Base-by-base conservation (phyloP, 2,113 vertebrate genomes). In the Cyanocitta stelleri region DNA sequence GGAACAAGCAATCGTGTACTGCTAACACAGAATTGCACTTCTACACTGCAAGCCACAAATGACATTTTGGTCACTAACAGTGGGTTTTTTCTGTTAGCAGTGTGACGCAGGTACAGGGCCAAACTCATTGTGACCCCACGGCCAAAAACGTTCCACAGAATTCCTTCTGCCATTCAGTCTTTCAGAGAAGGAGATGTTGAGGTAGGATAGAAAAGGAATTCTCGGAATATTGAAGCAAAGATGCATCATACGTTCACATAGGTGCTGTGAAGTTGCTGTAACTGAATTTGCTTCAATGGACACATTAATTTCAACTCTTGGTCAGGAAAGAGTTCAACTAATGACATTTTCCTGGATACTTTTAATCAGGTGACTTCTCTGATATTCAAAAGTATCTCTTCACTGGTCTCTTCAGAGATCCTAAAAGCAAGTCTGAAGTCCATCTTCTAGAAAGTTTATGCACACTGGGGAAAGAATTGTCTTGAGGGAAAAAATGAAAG, bases 191-290 rank as follows among this genome's bases (percentile, higher is more conserved):
- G 54, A 63, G 61, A 24, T 23, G 8, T 20, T 72, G 41, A 55
- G 17, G 16, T 12, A 23, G 35, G 14, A 5, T 24, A 33, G 54
- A 44, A 66, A 52, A 48, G 21, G 7, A 56, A 32, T 68, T 84
- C 66, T 88, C 11, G 0, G 51, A 55, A 68, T 22, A 49, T 6
- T 11, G 35, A 9, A 41, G 44, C 22, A 49, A 29, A 79, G 29
- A 4, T 55, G 48, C n/a, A 21, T 52, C 22, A 2, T 19, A 8
- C 8, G 3, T 21, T 69, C 0, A 0, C 13, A 8, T 1, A 9
- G 23, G 52, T 56, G n/a, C 51, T 84, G 29, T 37, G 46, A 12
- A 5, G n/a, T 30, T 91, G 48, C 41, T 71, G 8, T 35, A 18
- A 11, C 11, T 33, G 17, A 10, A 27, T 32, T 5, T 68, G 46